phyloP scores from a whole-genome alignment of 2,113 vertebrate species.

The Corvus cornix region DNA sequence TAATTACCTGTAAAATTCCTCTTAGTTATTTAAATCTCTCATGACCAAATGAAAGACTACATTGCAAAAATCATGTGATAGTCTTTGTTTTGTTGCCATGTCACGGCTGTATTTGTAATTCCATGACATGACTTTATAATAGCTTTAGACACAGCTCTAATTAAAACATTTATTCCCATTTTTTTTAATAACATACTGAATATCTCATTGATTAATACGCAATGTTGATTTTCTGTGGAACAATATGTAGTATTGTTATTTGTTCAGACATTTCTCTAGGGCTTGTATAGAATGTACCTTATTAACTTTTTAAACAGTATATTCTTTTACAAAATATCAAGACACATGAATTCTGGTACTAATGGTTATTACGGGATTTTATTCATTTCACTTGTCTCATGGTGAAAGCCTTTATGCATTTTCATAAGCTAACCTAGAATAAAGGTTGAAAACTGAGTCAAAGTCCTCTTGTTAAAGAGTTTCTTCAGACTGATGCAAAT shows the following conservation, averaged over 20 bases:
- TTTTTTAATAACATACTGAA: neutral
- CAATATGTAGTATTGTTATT: neutral
- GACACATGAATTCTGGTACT: neutral
- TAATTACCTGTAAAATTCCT: neutral
- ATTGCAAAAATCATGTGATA: neutral
- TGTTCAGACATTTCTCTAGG: neutral
- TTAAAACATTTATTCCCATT: neutral
- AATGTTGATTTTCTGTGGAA: neutral
- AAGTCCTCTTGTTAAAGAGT: neutral
- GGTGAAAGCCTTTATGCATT: neutral
- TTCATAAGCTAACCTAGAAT: neutral
- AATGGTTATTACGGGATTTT: neutral
- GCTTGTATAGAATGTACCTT: neutral
- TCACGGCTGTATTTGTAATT: neutral
- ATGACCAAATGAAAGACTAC: neutral
- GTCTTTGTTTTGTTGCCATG: neutral
- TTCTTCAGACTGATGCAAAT: neutral
- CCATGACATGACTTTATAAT: neutral
- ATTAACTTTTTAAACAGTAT: neutral
- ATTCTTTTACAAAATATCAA: neutral
- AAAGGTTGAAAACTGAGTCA: neutral
- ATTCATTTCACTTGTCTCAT: neutral
- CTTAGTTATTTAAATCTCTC: neutral
- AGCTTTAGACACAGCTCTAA: neutral
- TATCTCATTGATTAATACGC: neutral